Conservation (phyloP, 2,797 vertebrate species). For the Dendrocincla tyrannina region DNA sequence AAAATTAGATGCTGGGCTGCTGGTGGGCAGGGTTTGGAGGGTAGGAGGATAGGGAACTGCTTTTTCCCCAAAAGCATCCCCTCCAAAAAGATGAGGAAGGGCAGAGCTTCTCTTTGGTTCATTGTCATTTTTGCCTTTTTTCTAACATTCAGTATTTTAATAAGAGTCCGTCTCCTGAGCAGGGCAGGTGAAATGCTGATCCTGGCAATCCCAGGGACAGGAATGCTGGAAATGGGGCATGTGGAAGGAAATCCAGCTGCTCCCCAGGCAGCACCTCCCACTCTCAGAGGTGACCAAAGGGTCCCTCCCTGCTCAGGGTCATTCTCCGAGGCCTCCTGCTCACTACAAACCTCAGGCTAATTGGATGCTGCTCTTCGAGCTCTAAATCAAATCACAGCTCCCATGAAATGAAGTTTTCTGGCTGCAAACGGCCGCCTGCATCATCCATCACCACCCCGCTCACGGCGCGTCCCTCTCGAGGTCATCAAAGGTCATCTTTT, state of each 20-base stretch:
- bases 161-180: not conserved
- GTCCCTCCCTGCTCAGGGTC: not conserved
- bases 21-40: not conserved
- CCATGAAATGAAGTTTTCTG: conserved; percentile 75
- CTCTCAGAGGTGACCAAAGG: not conserved
- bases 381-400: conserved; percentile 76
- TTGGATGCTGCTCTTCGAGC: conserved; percentile 65
- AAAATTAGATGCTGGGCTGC: not conserved
- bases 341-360: conserved; percentile 50
- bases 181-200: rapidly evolving
- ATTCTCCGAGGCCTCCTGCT: not conserved
- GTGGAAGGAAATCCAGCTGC: not conserved
- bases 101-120: rapidly evolving
- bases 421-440: not conserved
- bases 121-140: not conserved
- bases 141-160: not conserved
- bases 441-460: conserved; percentile 25
- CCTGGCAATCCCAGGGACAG: not conserved
- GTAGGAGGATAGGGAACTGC: not conserved
- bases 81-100: not conserved
- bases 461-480: rapidly evolving
- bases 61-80: not conserved
- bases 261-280: rapidly evolving
- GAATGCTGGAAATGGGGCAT: not conserved
- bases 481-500: not conserved